Evolutionary conservation across 2,113 vertebrate species (phyloP), one percentile per base, ranked within the genome.

Genomic region (Regulus satrapa): DNA sequence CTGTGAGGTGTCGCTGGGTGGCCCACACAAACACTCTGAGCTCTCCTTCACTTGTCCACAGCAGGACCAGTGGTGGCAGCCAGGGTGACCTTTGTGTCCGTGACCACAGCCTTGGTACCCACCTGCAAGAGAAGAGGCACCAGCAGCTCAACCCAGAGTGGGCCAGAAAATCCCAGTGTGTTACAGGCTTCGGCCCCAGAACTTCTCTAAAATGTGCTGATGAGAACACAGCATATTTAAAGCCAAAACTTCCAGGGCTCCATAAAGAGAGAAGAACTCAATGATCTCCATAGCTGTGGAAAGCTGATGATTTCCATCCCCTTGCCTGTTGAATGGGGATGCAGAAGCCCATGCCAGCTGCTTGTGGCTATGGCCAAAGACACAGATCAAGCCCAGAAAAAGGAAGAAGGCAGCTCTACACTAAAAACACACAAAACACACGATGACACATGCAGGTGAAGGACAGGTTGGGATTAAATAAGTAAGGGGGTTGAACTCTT

Each of bases 61-160:
- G 96, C 99, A 99, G 0, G 99, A 99, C 99, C 99, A 99, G 97
- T 99, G 99, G 1, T 98, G 98, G 91, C 98, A 98, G 40, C 99
- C 99, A 1, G 99, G 99, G 93, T 99, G 99, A 49, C 98, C 99
- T 94, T 98, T 99, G 94, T 99, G 99, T 32, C 98, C 97, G 4
- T 99, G 99, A 52, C 99, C 99, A 59, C 99, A 99, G 91, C 99
- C 99, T 94, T 98, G 98, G 94, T 99, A 99, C n/a, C 99, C 99
- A 93, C 99, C 99, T 99, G 96, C 56, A 76, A 94, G 31, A 68
- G 58, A 88, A 84, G 61, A 91, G 14, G 45, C 14, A 68, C 29
- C 14, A 46, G 56, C 31, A 84, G 63, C 36, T 73, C 20, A 68
- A 40, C 9, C 14, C 46, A 46, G 81, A 76, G 24, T 1, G 5